Percentiles rank a stretch among this genome's conserved stretches.
These are phyloP conservation scores for Chloroceryle aenea DNA, from an alignment of 2,113 vertebrate species.

Conservation along the genomic window DNA sequence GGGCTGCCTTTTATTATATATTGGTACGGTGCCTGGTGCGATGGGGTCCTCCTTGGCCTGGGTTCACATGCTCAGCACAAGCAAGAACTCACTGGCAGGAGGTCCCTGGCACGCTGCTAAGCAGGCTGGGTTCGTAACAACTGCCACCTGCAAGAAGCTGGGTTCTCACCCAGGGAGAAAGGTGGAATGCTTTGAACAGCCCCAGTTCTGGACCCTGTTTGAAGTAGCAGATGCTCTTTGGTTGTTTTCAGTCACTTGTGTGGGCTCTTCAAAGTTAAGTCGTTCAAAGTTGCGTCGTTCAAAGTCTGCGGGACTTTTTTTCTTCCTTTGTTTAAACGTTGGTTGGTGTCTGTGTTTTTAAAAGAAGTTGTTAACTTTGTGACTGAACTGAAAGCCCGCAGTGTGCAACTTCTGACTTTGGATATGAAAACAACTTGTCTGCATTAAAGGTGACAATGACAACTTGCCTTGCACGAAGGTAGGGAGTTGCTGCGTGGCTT, in stretches of 20 bases:
- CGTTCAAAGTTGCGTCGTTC: accelerated
- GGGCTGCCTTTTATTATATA: constrained; percentile 13
- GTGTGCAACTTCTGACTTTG: not conserved
- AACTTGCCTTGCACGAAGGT: not conserved
- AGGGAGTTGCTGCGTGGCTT: not conserved
- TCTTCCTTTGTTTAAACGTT: not conserved
- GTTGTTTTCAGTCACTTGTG: not conserved
- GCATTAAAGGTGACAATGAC: not conserved
- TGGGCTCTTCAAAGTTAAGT: not conserved
- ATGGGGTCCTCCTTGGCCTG: not conserved
- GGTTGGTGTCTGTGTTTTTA: not conserved
- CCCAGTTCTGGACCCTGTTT: not conserved
- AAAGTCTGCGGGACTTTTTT: not conserved
- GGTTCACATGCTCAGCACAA: accelerated
- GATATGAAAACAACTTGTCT: not conserved
- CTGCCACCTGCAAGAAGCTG: not conserved
- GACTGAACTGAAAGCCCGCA: not conserved
- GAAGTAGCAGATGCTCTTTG: constrained; percentile 7
- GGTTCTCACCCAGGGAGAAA: not conserved
- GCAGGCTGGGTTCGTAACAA: accelerated
- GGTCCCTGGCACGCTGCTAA: not conserved
- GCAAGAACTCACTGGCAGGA: not conserved
- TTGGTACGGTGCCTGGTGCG: not conserved
- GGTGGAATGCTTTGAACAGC: not conserved
- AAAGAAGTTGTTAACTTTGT: not conserved